Evolutionary conservation across 2,113 vertebrate genomes (phyloP).

Genomic region (Cranoglanis bouderius): DNA sequence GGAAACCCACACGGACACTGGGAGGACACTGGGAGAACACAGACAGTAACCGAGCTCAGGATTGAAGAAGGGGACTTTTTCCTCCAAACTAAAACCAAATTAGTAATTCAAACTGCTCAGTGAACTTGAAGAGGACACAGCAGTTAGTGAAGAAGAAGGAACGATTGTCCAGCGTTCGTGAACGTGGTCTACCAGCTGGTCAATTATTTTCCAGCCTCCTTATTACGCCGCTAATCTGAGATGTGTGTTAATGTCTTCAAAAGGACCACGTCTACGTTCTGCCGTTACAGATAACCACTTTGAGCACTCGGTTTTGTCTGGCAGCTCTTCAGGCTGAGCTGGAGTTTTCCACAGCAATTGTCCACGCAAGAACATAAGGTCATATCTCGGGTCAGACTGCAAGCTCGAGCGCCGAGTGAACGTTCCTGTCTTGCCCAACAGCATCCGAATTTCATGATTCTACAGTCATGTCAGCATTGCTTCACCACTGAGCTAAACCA

Average conservation of each 20-base stretch:
- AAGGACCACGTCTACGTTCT: not conserved
- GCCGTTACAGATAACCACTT: not conserved
- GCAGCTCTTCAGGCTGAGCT: not conserved
- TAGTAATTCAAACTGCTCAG: too few species aligned
- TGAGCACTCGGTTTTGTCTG: not conserved
- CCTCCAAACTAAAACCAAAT: not conserved
- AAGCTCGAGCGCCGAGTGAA: not conserved
- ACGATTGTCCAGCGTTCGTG: not conserved
- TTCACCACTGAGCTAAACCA: not conserved
- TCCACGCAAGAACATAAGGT: not conserved
- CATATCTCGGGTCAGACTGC: not conserved
- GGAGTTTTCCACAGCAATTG: not conserved
- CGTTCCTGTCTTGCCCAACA: conserved; percentile 7
- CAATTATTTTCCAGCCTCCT: not conserved
- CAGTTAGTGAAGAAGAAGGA: not conserved
- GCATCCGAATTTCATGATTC: not conserved
- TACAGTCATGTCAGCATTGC: not conserved
- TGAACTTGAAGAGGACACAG: too few species aligned
- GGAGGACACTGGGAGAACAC: not conserved
- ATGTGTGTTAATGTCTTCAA: not conserved
- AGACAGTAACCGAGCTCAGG: not conserved
- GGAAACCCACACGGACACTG: not conserved
- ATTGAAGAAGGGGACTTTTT: not conserved
- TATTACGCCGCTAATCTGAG: not conserved
- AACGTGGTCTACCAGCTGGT: not conserved